Evolutionary conservation across 2,113 vertebrate genomes (phyloP), one percentile per base, ranked within the genome.

Genomic region (Poecile atricapillus): DNA sequence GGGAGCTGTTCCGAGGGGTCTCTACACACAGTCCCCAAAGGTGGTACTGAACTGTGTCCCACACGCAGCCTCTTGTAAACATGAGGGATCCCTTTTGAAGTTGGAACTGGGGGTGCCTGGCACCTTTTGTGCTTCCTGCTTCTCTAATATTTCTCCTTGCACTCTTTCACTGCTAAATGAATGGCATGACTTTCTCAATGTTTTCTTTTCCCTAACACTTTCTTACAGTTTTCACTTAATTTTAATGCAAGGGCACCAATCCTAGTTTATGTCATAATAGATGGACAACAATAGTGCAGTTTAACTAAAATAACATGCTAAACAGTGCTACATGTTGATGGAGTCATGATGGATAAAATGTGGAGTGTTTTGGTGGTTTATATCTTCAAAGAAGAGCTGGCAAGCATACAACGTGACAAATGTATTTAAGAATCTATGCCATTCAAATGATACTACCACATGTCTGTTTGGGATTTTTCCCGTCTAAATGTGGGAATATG

Each of bases 381-480:
- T 92, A 90, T 97, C 96, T 96, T 98, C 96, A 92, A 96, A 97
- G 94, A 95, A 96, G 62, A 90, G 93, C 94, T 97, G 97, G 97
- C 97, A 96, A 94, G 58, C 41, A 71, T 81, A 94, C 93, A 77
- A 95, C 68, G 83, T 94, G 96, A 97, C 97, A 97, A 96, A 97
- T 97, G 87, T 95, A 97, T 96, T 95, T 93, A 97, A 97, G 95
- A 93, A 95, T 96, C 95, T 96, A 93, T 94, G 94, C 92, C 97
- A 95, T 95, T 96, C 95, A 96, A 96, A 95, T 96, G 95, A 94
- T 94, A 82, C 20, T 17, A 28, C 94, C 96, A 96, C 96, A 94
- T 97, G 97, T 97, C 96, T 97, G 89, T 93, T 97, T 97, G 96
- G 96, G 97, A 97, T 91, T 96, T 97, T 97, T 97, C 94, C 92